Evolutionary conservation across 92 coral and sea anemone genomes (phyloP).

Genomic region (Isaurus tuberculatus): DNA sequence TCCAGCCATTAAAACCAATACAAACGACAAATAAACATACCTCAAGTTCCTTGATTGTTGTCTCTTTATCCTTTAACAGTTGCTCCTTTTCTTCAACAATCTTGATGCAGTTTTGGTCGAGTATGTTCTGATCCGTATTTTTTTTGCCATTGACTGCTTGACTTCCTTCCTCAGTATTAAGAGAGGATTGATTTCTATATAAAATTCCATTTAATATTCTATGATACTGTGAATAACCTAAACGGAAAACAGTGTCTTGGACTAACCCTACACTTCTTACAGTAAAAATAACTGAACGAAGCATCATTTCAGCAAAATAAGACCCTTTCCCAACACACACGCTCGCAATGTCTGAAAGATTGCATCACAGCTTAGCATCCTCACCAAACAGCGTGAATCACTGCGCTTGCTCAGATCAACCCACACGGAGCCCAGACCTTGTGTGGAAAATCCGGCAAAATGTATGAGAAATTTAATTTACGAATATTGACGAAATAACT

Average conservation of each 20-base stretch:
- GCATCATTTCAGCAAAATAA: slow-evolving; percentile 14
- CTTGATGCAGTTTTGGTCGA: slow-evolving; percentile 16
- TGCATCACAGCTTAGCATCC: slow-evolving; percentile 8
- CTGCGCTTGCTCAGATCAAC: no score
- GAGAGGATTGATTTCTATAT: slow-evolving; percentile 22
- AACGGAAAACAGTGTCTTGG: slow-evolving; percentile 11
- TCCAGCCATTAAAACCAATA: background rate
- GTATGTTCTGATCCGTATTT: background rate
- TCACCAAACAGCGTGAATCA: background rate
- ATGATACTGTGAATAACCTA: slow-evolving; percentile 6
- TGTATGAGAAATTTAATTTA: no score
- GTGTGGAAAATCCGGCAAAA: no score
- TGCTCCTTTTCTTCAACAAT: slow-evolving; percentile 72
- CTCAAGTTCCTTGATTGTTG: slow-evolving; percentile 85
- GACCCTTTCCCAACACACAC: background rate
- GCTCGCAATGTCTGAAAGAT: background rate
- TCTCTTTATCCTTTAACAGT: slow-evolving; percentile 81
- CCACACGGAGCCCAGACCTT: no score
- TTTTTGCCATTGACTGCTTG: background rate
- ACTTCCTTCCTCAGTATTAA: slow-evolving; percentile 10
- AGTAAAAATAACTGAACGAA: slow-evolving; percentile 5
- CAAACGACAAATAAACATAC: slow-evolving; percentile 43
- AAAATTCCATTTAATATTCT: slow-evolving; percentile 16
- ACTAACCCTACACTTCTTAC: slow-evolving; percentile 5
- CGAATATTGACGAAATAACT: no score